Base-by-base conservation (phyloP, 2,797 vertebrate genomes). In the Protonibea diacanthus region DNA sequence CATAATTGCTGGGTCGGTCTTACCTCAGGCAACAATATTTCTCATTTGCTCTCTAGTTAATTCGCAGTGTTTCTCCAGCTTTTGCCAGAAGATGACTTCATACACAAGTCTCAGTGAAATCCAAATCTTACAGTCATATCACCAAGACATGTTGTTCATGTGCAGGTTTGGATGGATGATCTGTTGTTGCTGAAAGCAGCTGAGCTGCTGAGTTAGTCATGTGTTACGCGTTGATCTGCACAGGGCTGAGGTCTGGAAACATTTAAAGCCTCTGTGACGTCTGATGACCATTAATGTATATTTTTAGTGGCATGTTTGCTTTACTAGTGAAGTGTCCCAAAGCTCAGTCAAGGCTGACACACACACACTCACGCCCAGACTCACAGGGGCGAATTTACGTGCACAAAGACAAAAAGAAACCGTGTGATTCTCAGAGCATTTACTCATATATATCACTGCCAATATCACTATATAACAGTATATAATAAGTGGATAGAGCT, bases 221-320 rank as follows among this genome's bases (percentile, higher is more conserved):
- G n/a, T 51, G 21, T 64, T 18, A 53, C 5, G 6, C 67, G 27
- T 14, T 61, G 49, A 55, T 74, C n/a, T 29, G 51, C 42, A 48
- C 40, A 1, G 6, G 68, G 74, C 55, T 20, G 45, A 76, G 42
- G 69, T 48, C 86, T 88, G 86, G 86, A 89, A 89, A 71, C 80
- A 64, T 79, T 87, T 82, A 74, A 25, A 63, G 74, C 74, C 47
- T 64, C 29, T 2, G 29, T 62, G 84, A 85, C 40, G 14, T 61
- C 74, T 86, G 72, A 88, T 83, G 86, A 76, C 60, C 45, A 45
- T 62, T 85, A 84, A 82, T 71, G 70, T 79, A 56, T 61, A 69
- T 56, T 75, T 67, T 81, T 76, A 86, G 59, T 61, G 81, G 42
- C 66, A 18, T 86, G 86, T 90, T 88, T 86, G 78, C 45, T 88